Evolutionary conservation across 1,140 invertebrate species (phyloP).

Genomic region (Pseudomyrmex cubaensis): DNA sequence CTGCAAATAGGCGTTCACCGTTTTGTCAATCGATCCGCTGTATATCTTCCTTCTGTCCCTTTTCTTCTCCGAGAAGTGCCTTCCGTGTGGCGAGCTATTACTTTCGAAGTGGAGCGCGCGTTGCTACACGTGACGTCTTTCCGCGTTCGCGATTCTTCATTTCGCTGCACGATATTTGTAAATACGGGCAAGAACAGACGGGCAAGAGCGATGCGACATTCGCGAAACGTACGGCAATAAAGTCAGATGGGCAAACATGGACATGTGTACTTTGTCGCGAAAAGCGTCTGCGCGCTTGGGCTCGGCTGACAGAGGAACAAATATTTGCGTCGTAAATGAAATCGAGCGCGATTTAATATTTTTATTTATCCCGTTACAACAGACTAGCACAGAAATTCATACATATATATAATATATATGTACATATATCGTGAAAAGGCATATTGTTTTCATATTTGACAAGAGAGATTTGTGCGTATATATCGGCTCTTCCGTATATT

Average conservation of each 20-base stretch:
- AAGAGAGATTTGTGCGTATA: background rate
- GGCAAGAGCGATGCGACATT: background rate
- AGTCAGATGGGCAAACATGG: background rate
- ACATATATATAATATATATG: no score
- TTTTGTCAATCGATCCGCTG: conserved; percentile 49
- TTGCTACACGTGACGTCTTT: background rate
- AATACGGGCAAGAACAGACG: background rate
- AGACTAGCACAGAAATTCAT: background rate
- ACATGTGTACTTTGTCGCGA: background rate
- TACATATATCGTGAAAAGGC: background rate
- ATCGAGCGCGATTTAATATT: background rate
- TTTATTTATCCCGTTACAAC: background rate
- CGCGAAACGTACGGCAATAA: no score
- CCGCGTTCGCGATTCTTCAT: background rate
- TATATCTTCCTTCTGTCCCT: conserved; percentile 7
- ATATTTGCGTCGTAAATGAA: conserved; percentile 8
- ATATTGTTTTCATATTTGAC: background rate
- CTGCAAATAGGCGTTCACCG: conserved; percentile 56
- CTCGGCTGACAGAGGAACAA: background rate
- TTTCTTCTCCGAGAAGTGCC: conserved; percentile 12
- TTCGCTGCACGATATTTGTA: background rate
- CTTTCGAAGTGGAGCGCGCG: background rate
- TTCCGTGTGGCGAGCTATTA: conserved; percentile 32
- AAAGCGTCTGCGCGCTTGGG: background rate
- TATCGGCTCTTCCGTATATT: background rate